A percentile compares a stretch with the other conserved stretches of the same genome.
phyloP scores from a whole-genome alignment of 1,140 invertebrate species.

The Mamestra configurata region DNA sequence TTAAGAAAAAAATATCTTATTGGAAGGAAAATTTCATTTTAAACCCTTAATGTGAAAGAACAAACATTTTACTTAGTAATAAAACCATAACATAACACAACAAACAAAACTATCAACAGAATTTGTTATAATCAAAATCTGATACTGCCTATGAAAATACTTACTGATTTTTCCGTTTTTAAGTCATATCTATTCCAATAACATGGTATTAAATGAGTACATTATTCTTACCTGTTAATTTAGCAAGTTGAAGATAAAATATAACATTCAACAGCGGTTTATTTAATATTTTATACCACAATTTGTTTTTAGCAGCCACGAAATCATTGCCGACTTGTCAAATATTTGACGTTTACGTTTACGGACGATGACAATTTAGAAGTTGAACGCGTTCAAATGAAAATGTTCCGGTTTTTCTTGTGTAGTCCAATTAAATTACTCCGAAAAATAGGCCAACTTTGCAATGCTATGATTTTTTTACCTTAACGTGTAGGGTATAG shows the following conservation, averaged over 20 bases:
- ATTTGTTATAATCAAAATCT: background rate
- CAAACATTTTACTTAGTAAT: slow-evolving; percentile 10
- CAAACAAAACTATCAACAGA: background rate
- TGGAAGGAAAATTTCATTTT: background rate
- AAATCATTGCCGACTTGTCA: slow-evolving; percentile 73
- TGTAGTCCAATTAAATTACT: too few relatives aligned
- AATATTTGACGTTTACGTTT: slow-evolving; percentile 46
- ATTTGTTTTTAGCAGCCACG: slow-evolving; percentile 68
- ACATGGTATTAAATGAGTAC: background rate
- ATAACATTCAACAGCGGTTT: slow-evolving; percentile 41
- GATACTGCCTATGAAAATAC: background rate
- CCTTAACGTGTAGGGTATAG: too few relatives aligned
- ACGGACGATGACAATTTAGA: background rate
- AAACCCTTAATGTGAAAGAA: background rate
- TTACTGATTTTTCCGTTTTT: background rate
- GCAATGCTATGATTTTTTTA: too few relatives aligned
- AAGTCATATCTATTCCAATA: background rate
- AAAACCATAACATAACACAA: background rate
- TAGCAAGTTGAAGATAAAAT: slow-evolving; percentile 38
- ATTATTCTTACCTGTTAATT: slow-evolving; percentile 26
- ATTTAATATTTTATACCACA: slow-evolving; percentile 23
- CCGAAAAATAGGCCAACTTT: too few relatives aligned
- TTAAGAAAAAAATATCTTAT: background rate
- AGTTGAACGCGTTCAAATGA: slow-evolving; percentile 5
- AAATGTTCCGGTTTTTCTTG: too few relatives aligned